These are phyloP conservation scores for Margarornis squamiger DNA, from an alignment of 2,797 vertebrate genomes.

Conservation along the genomic window DNA sequence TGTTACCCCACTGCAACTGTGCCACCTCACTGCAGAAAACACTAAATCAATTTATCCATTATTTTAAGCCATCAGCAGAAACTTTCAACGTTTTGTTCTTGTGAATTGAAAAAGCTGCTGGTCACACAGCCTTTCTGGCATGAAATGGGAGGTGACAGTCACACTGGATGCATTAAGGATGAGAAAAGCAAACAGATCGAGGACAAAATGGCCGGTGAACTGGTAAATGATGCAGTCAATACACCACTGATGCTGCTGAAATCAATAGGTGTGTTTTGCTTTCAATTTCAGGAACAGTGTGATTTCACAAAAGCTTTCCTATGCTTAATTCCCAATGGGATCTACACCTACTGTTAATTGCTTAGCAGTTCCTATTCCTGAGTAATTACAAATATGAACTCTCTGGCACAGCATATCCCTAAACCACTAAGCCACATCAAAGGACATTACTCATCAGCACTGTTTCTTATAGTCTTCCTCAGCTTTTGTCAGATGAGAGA, in stretches of 20 bases:
- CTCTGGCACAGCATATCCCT: not conserved
- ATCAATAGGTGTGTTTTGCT: not conserved
- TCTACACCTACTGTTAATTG: not conserved
- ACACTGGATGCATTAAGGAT: not conserved
- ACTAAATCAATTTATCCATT: too few relatives aligned
- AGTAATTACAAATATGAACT: slow-evolving; percentile 2
- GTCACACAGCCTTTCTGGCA: not conserved
- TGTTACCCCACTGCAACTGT: not conserved
- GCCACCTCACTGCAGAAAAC: not conserved
- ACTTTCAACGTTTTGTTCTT: not conserved
- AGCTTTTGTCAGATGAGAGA: not conserved
- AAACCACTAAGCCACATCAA: not conserved
- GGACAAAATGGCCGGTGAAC: not conserved
- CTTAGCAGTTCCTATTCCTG: not conserved
- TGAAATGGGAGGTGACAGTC: not conserved
- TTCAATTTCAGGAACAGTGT: not conserved
- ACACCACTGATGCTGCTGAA: not conserved
- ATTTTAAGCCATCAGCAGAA: not conserved
- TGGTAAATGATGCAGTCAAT: not conserved
- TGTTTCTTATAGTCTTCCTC: not conserved
- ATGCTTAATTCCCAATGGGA: not conserved
- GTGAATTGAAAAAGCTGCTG: not conserved
- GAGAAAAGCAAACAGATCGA: not conserved
- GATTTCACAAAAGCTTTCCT: not conserved
- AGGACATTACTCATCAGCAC: not conserved